Evolutionary conservation across 2,797 vertebrate genomes (phyloP), one percentile per base, ranked within the genome.

Genomic region (Pteropus rufus): DNA sequence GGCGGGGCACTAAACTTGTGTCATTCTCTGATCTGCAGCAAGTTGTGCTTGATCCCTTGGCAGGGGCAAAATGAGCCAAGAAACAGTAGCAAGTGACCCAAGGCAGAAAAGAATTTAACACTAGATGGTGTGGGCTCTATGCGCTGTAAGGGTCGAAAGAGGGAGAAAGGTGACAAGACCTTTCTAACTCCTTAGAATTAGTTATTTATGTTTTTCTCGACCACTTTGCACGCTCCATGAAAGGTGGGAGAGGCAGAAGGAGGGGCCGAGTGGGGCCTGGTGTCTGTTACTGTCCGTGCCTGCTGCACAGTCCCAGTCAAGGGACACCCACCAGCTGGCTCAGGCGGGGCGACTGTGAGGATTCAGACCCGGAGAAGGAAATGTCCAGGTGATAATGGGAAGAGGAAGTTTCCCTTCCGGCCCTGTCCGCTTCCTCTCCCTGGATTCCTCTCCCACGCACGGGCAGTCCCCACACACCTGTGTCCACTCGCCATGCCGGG

Each of bases 391-490:
- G 82, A 82, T 26, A 44, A 52, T 4, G 36, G 75, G 83, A 95
- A 87, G 91, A 95, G 96, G 93, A 92, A 87, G 70, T 16, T 73
- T 72, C n/a, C 39, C 75, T 95, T 97, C 97, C 83, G 91, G 60
- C 64, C 94, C 94, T 0, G 3, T 29, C 76, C 24, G 76, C 62
- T 92, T 92, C 36, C 83, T 93, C 44, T 94, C 86, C 94, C 83
- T 92, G 88, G 60, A 94, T 97, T 96, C 93, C 91, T 96, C 73
- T 81, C 97, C 97, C 80, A 96, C 93, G 16, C 81, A 76, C 7
- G 7, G 81, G 67, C 60, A 24, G 73, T 69, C 83, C 89, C 79
- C 75, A 86, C 52, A 82, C 96, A 97, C 95, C 97, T 94, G 97
- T 34, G 52, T 54, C 54, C 65, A 23, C 73, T 39, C 41, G 2